Conservation (phyloP, 2,113 vertebrate species). For the Zootoca vivipara region DNA sequence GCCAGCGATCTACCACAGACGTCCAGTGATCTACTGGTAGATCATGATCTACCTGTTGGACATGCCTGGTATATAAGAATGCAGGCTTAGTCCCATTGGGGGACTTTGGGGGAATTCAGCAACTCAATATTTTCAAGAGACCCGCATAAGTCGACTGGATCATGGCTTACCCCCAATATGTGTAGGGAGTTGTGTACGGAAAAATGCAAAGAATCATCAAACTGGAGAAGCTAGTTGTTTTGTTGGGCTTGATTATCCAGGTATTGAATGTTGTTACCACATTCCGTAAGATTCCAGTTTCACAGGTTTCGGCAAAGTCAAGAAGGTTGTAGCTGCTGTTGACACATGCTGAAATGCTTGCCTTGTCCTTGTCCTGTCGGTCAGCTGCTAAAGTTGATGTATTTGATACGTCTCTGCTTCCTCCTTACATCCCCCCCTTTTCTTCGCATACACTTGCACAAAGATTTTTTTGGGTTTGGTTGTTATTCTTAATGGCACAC, state of each 20-base stretch:
- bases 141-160: background rate
- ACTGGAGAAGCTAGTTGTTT: conserved; percentile 83
- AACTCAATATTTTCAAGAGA: background rate
- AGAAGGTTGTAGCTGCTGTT: conserved; percentile 76
- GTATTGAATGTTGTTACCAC: conserved; percentile 70
- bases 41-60: no score
- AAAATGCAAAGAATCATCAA: conserved; percentile 34
- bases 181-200: conserved; percentile 21
- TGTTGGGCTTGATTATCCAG: conserved; percentile 73
- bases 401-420: conserved; percentile 75
- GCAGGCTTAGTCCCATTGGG: background rate
- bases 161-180: background rate
- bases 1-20: no score
- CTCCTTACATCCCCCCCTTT: conserved; percentile 66
- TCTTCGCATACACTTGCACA: conserved; percentile 77
- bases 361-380: conserved; percentile 77
- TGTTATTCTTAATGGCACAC: conserved; percentile 69
- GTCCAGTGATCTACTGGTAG: no score
- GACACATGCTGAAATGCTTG: conserved; percentile 75
- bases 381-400: conserved; percentile 78
- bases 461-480: conserved; percentile 69
- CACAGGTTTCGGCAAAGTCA: conserved; percentile 75
- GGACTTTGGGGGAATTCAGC: background rate
- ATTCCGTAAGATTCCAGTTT: conserved; percentile 75
- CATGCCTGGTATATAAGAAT: background rate